These are phyloP conservation scores for Acholoe squamosa DNA, from an alignment of 2,888 invertebrate genomes.

Conservation along the genomic window DNA sequence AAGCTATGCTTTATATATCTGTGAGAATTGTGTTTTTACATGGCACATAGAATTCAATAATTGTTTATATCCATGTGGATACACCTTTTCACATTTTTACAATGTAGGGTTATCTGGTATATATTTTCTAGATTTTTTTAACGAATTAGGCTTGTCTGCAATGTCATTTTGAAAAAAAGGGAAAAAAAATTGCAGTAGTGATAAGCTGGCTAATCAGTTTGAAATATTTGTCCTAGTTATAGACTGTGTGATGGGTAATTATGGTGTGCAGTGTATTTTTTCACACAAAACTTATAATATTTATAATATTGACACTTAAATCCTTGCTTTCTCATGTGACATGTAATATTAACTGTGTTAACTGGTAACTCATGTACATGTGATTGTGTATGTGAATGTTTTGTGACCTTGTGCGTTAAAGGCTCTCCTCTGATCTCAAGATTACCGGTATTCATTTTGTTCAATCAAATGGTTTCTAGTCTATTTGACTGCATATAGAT, in stretches of 20 bases:
- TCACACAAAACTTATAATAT: neutral
- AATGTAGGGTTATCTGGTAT: too few relatives aligned
- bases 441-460: neutral
- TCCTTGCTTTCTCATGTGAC: neutral
- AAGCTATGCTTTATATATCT: too few relatives aligned
- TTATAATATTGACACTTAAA: neutral
- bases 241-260: neutral
- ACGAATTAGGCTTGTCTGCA: too few relatives aligned
- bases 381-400: neutral
- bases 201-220: too few relatives aligned
- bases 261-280: neutral
- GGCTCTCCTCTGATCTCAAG: neutral
- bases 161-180: too few relatives aligned
- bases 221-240: too few relatives aligned
- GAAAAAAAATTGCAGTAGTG: too few relatives aligned
- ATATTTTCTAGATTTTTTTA: too few relatives aligned
- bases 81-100: too few relatives aligned
- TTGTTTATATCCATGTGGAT: too few relatives aligned
- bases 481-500: neutral
- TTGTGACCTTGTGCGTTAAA: neutral
- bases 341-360: neutral
- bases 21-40: too few relatives aligned
- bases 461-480: neutral
- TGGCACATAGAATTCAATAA: too few relatives aligned
- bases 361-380: neutral